Percentiles rank a stretch among this genome's conserved stretches.
Evolutionary conservation across 2,113 vertebrate species (phyloP).

Genomic region (Hypomesus transpacificus): DNA sequence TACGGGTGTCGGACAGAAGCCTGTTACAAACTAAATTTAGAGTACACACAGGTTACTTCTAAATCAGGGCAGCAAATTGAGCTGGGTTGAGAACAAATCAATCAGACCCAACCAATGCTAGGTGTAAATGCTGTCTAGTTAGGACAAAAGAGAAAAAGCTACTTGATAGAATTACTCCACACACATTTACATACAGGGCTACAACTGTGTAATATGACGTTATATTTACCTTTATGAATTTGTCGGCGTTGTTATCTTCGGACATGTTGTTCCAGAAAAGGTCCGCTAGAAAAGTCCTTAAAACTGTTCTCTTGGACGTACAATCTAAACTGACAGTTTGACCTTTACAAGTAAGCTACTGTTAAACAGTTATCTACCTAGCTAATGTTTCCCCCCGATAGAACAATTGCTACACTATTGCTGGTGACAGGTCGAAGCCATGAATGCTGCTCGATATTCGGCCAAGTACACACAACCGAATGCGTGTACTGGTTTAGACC

Average conservation of each 20-base stretch:
- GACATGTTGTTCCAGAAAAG: slow-evolving; percentile 69
- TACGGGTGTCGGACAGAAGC: no score
- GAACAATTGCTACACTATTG: slow-evolving; percentile 17
- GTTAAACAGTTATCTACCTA: neutral
- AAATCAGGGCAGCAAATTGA: no score
- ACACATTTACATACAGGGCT: no score
- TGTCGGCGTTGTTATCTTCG: slow-evolving; percentile 78
- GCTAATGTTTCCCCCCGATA: neutral
- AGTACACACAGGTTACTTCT: no score
- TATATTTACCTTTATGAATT: slow-evolving; percentile 79
- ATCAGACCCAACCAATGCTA: no score
- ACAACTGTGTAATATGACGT: neutral
- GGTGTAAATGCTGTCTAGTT: no score
- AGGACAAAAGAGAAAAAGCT: no score
- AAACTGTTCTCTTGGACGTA: slow-evolving; percentile 19
- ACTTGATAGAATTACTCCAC: no score
- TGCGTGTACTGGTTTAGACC: slow-evolving; percentile 13
- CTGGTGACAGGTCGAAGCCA: slow-evolving; percentile 43
- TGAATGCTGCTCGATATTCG: slow-evolving; percentile 35
- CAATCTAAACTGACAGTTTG: slow-evolving; percentile 45
- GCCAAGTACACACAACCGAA: slow-evolving; percentile 34
- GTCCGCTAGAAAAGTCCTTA: slow-evolving; percentile 27
- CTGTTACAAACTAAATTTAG: no score
- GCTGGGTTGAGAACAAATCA: no score
- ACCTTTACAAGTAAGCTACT: slow-evolving; percentile 30